Evolutionary conservation across 2,113 vertebrate species (phyloP).

Genomic region (pig (Sus scrofa)): T2T-Sscrofa CM000814.6:141809001-141809500

Average conservation of each 20-base stretch:
- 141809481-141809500: not conserved
- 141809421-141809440: not conserved
- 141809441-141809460: not conserved
- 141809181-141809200: no score
- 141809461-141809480: not conserved
- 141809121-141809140: not conserved
- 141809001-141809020: not conserved
- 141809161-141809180: no score
- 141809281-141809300: not conserved
- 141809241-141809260: no score
- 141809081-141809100: rapidly evolving
- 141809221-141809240: not conserved
- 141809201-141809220: not conserved
- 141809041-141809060: not conserved
- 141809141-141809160: not conserved
- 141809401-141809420: no score
- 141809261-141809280: not conserved
- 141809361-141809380: not conserved
- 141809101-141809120: not conserved
- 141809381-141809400: not conserved
- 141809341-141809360: not conserved
- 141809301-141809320: no score
- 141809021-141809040: not conserved
- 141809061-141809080: not conserved
- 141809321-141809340: not conserved